Conservation (phyloP, 1,140 invertebrate species). For the Cecropterus lyciades region DNA sequence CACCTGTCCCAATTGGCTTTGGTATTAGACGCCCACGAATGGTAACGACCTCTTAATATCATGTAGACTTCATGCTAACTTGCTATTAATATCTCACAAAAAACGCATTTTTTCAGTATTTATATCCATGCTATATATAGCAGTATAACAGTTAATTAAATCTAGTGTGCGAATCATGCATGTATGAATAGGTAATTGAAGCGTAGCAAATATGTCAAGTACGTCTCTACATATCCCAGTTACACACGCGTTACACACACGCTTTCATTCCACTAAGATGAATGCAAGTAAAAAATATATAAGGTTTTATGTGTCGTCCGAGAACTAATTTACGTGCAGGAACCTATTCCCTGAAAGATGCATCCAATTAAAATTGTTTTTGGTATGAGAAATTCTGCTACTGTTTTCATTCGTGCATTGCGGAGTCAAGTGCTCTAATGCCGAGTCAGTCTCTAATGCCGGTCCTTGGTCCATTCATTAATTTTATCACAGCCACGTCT, state of each 20-base stretch:
- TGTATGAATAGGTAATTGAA: slow-evolving; percentile 16
- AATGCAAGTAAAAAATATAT: not conserved
- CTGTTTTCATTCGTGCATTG: slow-evolving; percentile 50
- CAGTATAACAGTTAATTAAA: not conserved
- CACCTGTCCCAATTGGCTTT: too few relatives aligned
- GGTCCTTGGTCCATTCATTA: slow-evolving; percentile 53
- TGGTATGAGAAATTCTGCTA: slow-evolving; percentile 45
- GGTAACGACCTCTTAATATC: too few relatives aligned
- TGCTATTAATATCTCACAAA: too few relatives aligned
- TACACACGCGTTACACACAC: not conserved
- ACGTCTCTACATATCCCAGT: slow-evolving; percentile 4
- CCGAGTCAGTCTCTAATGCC: slow-evolving; percentile 33
- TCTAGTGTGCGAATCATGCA: not conserved
- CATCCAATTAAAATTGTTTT: slow-evolving; percentile 61
- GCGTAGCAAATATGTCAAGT: slow-evolving; percentile 23
- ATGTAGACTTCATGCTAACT: too few relatives aligned
- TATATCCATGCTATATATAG: not conserved
- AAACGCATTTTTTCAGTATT: too few relatives aligned
- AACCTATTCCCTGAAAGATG: slow-evolving; percentile 22
- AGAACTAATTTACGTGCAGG: slow-evolving; percentile 11
- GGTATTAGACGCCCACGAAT: too few relatives aligned
- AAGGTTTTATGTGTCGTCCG: not conserved
- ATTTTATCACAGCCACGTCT: slow-evolving; percentile 54
- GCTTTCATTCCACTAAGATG: slow-evolving; percentile 7
- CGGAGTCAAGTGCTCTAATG: slow-evolving; percentile 45